phyloP scores from a whole-genome alignment of 2,888 invertebrate genomes.

The Cosmia trapezina region DNA sequence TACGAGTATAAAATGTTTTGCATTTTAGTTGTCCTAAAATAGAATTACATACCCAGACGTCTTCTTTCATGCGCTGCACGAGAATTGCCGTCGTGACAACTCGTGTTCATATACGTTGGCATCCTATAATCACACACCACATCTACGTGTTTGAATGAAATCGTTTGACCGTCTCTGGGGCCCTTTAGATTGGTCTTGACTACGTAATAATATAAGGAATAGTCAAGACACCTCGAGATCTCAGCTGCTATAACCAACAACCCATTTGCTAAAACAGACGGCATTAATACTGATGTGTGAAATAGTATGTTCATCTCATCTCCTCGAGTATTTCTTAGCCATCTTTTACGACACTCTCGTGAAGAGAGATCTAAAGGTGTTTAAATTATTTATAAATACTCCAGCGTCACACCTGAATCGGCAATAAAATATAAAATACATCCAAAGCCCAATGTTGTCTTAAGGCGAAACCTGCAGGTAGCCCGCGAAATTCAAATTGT shows the following conservation, averaged over 20 bases:
- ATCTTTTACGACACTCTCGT: slow-evolving; percentile 40
- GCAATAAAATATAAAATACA: slow-evolving; percentile 47
- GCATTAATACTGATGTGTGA: slow-evolving; percentile 6
- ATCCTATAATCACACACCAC: too few relatives aligned
- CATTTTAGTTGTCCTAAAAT: neutral
- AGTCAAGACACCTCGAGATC: neutral
- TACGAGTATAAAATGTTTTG: neutral
- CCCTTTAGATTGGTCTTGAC: neutral
- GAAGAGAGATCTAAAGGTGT: slow-evolving; percentile 15
- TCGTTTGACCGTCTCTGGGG: too few relatives aligned
- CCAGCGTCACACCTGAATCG: slow-evolving; percentile 30
- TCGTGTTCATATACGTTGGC: neutral
- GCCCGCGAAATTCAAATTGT: too few relatives aligned
- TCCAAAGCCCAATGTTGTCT: slow-evolving; percentile 26
- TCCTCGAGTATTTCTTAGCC: slow-evolving; percentile 11
- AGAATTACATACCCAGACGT: neutral
- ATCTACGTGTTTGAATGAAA: too few relatives aligned
- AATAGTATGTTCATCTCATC: slow-evolving; percentile 2
- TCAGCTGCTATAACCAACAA: neutral
- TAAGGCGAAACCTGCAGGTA: neutral
- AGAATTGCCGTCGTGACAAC: too few relatives aligned
- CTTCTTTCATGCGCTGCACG: neutral
- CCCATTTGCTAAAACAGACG: neutral
- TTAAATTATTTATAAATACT: slow-evolving; percentile 51
- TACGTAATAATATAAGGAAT: neutral